Percentiles rank a stretch among this genome's conserved stretches.
phyloP scores from a whole-genome alignment of 2,113 vertebrate species.

The Burhinus oedicnemus region DNA sequence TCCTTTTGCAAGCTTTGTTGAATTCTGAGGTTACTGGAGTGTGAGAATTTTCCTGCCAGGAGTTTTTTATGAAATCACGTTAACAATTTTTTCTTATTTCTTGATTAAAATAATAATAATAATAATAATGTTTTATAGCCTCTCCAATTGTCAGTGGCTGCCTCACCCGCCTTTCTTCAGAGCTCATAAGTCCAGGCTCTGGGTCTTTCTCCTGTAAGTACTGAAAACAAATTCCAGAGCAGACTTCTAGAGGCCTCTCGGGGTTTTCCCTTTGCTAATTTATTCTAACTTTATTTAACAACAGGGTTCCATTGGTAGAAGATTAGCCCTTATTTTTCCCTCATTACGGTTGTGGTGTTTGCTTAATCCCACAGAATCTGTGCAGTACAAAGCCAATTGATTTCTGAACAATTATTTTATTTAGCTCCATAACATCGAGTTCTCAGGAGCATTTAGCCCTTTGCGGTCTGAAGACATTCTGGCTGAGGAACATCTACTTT shows the following conservation, averaged over 20 bases:
- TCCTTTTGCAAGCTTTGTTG: conserved; percentile 9
- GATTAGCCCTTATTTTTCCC: not conserved
- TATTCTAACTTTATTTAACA: not conserved
- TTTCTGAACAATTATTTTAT: not conserved
- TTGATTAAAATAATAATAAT: no score
- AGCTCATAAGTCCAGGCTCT: not conserved
- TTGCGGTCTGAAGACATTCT: not conserved
- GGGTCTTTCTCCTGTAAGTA: not conserved
- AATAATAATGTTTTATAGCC: not conserved
- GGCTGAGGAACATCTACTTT: not conserved
- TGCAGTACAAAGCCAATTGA: not conserved
- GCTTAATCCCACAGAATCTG: not conserved
- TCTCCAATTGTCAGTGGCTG: not conserved
- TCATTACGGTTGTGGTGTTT: not conserved
- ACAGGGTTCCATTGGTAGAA: not conserved
- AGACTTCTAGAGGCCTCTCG: not conserved
- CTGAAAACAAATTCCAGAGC: not conserved
- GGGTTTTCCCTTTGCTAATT: not conserved
- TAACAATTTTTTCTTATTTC: not conserved
- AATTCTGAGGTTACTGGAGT: not conserved
- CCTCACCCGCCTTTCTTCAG: not conserved
- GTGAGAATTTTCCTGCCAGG: not conserved
- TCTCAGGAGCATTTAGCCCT: not conserved
- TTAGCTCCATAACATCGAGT: not conserved
- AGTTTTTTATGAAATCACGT: not conserved